Conservation (phyloP, 2,888 invertebrate species). For the Fabriciana adippe region DNA sequence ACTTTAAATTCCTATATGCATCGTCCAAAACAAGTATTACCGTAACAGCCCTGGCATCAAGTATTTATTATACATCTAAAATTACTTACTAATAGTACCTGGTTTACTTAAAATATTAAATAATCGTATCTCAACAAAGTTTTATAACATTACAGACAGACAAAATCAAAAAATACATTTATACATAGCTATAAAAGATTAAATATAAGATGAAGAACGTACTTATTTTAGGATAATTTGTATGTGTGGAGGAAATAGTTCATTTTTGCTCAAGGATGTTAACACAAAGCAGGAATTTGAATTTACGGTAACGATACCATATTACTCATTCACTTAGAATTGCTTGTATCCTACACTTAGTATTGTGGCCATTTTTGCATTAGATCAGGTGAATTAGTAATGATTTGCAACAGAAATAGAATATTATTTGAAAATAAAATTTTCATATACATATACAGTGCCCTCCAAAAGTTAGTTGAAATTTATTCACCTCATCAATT, state of each 20-base stretch:
- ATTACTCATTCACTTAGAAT: conserved; percentile 41
- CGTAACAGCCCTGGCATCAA: too few relatives aligned
- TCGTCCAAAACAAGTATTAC: too few relatives aligned
- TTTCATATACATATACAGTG: not conserved
- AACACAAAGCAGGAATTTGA: conserved; percentile 41
- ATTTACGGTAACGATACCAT: conserved; percentile 43
- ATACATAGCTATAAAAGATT: not conserved
- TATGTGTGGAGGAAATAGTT: conserved; percentile 54
- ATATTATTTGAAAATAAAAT: not conserved
- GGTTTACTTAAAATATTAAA: too few relatives aligned
- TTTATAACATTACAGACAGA: too few relatives aligned
- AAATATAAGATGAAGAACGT: not conserved
- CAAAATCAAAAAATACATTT: too few relatives aligned
- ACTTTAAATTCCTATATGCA: too few relatives aligned
- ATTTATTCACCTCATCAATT: too few relatives aligned
- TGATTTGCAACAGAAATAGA: not conserved
- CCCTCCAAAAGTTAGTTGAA: too few relatives aligned
- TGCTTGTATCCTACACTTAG: conserved; percentile 46
- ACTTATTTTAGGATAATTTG: conserved; percentile 29
- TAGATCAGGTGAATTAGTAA: conserved; percentile 11
- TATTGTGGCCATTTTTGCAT: conserved; percentile 28
- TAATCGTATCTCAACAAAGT: too few relatives aligned
- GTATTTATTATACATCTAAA: too few relatives aligned
- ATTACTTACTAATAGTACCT: too few relatives aligned
- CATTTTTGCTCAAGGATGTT: conserved; percentile 51